Evolutionary conservation across 1,140 invertebrate genomes (phyloP).

Genomic region (Dinothrombium tinctorium): DNA sequence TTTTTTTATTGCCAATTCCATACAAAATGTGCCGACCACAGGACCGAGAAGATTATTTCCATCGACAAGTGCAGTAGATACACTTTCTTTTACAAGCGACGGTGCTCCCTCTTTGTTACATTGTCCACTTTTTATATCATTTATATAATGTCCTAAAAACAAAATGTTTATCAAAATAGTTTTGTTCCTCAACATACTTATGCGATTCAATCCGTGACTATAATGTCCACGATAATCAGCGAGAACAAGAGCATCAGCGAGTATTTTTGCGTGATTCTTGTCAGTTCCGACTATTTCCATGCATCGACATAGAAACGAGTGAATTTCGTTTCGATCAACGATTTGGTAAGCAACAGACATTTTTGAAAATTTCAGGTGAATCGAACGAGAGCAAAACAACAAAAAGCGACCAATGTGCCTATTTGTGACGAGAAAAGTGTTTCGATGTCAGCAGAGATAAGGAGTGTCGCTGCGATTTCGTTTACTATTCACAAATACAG

Average conservation of each 20-base stretch:
- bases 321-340: too few species aligned
- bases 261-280: constrained; percentile 41
- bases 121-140: constrained; percentile 24
- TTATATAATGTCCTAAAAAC: constrained; percentile 29
- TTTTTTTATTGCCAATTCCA: constrained; percentile 67
- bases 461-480: too few species aligned
- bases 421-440: too few species aligned
- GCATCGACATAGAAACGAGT: too few species aligned
- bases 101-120: constrained; percentile 30
- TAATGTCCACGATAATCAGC: constrained; percentile 71
- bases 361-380: too few species aligned
- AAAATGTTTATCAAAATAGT: not conserved
- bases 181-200: constrained; percentile 33
- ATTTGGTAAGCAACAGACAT: too few species aligned
- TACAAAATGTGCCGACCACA: constrained; percentile 66
- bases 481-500: too few species aligned
- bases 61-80: constrained; percentile 56
- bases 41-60: constrained; percentile 60
- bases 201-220: constrained; percentile 70
- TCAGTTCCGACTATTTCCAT: too few species aligned
- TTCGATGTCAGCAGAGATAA: too few species aligned
- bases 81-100: constrained; percentile 38
- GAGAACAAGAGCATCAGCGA: constrained; percentile 50
- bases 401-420: too few species aligned
- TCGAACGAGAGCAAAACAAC: too few species aligned